Evolutionary conservation across 2,113 vertebrate species (phyloP), one percentile per base, ranked within the genome.

Genomic region (Columba janthina): DNA sequence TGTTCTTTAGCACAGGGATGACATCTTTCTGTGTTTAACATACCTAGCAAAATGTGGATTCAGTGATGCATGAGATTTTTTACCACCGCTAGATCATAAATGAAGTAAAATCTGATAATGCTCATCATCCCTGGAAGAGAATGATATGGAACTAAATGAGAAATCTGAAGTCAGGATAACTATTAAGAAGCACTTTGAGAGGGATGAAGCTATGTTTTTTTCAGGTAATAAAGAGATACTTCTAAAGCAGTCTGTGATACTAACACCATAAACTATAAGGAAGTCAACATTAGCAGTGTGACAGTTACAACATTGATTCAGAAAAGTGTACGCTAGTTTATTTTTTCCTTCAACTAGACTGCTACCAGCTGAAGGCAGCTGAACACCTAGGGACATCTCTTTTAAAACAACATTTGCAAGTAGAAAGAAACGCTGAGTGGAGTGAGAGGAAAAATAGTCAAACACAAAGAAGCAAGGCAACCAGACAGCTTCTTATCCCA

Each of bases 281-380:
- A 87, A 73, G 24, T 40, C 56, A 74, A 50, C 83, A 53, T 71
- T 72, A 95, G 32, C 56, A 53, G 11, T 75, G 34, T 60, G 73
- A 86, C 29, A 85, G 38, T 89, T 84, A 69, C 25, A 81, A 84
- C 18, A 93, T 11, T 85, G 65, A 90, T 89, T 90, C 73, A 78
- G 73, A 87, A 74, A 81, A 72, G 20, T 57, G 13, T 60, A 38
- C 40, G 7, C 12, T 69, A 53, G 66, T 75, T 93, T 87, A 53
- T 78, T 87, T 95, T 92, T 93, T 78, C 42, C 73, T 93, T n/a
- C 67, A 84, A 8, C 57, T 69, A 81, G 65, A 81, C 76, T 57
- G 44, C 48, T 83, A 92, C 42, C 19, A 76, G 74, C 24, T 62
- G 82, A 92, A 92, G 40, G 42, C 42, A 83, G 31, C 60, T 66